phyloP scores from a whole-genome alignment of 2,797 vertebrate species.

The Steatocranus sp. region DNA sequence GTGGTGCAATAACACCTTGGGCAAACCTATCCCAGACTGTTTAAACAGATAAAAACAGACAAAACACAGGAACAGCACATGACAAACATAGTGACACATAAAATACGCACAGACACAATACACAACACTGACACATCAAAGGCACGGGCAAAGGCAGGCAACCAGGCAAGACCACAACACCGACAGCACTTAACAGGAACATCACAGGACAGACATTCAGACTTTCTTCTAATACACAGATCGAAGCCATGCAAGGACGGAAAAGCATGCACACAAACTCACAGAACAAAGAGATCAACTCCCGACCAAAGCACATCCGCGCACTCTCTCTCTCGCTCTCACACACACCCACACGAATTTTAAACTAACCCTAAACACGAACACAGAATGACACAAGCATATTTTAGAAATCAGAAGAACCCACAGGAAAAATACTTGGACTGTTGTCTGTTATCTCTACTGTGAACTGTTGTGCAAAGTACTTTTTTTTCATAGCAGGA shows the following conservation, averaged over 20 bases:
- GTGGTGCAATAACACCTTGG: constrained; percentile 59
- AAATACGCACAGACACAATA: constrained; percentile 44
- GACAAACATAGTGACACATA: constrained; percentile 29
- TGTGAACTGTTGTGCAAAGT: constrained; percentile 21
- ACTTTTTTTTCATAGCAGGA: constrained; percentile 15
- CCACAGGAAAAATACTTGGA: constrained; percentile 76
- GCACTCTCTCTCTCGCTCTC: not conserved
- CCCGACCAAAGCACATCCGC: constrained; percentile 7
- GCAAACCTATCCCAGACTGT: constrained; percentile 60
- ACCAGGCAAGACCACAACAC: constrained; percentile 1
- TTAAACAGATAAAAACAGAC: constrained; percentile 57
- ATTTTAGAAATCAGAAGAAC: constrained; percentile 71
- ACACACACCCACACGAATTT: constrained; percentile 2
- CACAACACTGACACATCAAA: constrained; percentile 48
- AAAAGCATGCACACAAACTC: constrained; percentile 53
- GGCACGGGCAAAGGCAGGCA: constrained; percentile 13
- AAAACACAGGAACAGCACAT: constrained; percentile 55
- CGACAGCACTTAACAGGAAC: not conserved
- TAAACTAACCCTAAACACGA: constrained; percentile 44
- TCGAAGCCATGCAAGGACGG: constrained; percentile 44
- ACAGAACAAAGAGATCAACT: not conserved
- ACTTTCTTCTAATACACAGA: constrained; percentile 11
- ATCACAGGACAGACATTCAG: constrained; percentile 10
- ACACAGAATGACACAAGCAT: constrained; percentile 70
- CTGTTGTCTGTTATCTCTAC: constrained; percentile 33